These are phyloP conservation scores for Gandaritis pyraliata DNA, from an alignment of 2,888 invertebrate species.

Conservation along the genomic window DNA sequence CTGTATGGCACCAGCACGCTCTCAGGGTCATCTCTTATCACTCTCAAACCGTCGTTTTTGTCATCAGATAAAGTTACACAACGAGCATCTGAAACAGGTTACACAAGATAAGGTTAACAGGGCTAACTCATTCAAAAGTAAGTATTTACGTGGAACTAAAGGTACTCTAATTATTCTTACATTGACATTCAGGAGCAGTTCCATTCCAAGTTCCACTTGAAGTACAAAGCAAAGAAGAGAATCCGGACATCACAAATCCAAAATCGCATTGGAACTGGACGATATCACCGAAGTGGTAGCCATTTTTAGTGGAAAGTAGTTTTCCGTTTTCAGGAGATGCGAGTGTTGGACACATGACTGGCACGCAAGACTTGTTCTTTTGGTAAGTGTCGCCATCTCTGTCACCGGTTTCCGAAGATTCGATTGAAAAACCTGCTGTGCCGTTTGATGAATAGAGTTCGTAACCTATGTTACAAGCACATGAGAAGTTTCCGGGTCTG, in stretches of 20 bases:
- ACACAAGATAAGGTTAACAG: neutral
- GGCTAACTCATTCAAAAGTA: neutral
- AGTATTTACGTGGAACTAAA: neutral
- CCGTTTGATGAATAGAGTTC: conserved; percentile 95
- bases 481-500: conserved; percentile 93
- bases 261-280: conserved; percentile 97
- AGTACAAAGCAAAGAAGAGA: conserved; percentile 93
- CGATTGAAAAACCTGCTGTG: conserved; percentile 93
- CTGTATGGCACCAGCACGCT: conserved; percentile 94
- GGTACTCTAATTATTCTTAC: conserved; percentile 80
- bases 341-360: conserved; percentile 93
- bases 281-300: conserved; percentile 95
- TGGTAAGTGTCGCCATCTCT: conserved; percentile 95
- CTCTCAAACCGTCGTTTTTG: conserved; percentile 92
- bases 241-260: conserved; percentile 96
- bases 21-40: conserved; percentile 91
- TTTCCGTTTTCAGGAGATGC: conserved; percentile 93
- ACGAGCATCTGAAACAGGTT: conserved; percentile 88
- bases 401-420: conserved; percentile 92
- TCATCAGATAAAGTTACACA: conserved; percentile 96
- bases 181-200: conserved; percentile 95
- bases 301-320: conserved; percentile 90
- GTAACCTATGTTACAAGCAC: conserved; percentile 95
- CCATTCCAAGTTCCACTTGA: conserved; percentile 97
- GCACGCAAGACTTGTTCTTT: conserved; percentile 97